Evolutionary conservation across 2,888 invertebrate species (phyloP), one percentile per base, ranked within the genome.

Genomic region (Cheilosia soror): DNA sequence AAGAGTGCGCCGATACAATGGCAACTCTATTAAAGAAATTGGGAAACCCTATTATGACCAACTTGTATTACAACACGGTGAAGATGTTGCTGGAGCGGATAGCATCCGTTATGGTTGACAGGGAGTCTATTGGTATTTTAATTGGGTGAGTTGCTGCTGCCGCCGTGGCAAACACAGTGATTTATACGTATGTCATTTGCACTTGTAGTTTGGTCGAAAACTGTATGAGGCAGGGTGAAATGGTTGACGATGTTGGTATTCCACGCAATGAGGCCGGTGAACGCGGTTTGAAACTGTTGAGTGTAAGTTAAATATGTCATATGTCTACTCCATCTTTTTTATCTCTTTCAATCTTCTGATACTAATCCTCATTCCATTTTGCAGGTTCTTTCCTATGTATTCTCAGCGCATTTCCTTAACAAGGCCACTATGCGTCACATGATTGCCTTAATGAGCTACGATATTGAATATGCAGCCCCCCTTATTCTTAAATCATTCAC

Each of bases 61-160:
- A 98, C 93, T 93, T 98, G 42, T 97, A 98, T 92, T 98, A 98
- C 93, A 98, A 98, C 91, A 98, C 98, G 0, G 97, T 99, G 49
- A 99, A 99, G 93, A 97, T 97, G 95, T 92, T 99, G 58, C 93
- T 99, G 76, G 99, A 99, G 92, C 94, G 99, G 78, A 96, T 98
- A 13, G 98, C 98, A 87, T 98, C 98, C 0, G 98, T 99, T 5
- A 97, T 99, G 96, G 96, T 99, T 11, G 99, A 99, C 91, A 96
- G 96, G 89, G 96, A 96, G 87, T 96, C 98, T 0, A 94, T 98
- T 88, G 94, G 96, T 86, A 95, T 97, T 89, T 93, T 96, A 27
- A 94, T 95, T 11, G 92, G 93, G 71, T 94, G 93, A 87, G 93
- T 93, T n/a, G 0, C 7, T 9, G n/a, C 5, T 25, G n/a, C n/a